phyloP scores from a whole-genome alignment of 2,797 vertebrate species.

The Rhadinocentrus ornatus region DNA sequence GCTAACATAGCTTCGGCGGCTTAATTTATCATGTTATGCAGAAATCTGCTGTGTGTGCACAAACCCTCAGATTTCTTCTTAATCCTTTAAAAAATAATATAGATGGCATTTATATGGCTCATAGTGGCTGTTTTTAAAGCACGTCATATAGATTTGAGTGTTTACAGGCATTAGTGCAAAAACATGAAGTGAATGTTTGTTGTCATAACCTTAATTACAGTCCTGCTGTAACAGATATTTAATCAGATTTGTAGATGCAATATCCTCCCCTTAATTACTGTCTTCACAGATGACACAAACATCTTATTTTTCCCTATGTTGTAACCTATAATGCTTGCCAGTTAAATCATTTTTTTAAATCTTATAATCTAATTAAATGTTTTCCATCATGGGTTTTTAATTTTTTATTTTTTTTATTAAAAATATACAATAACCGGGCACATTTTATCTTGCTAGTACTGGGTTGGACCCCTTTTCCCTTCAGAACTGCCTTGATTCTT shows the following conservation, averaged over 20 bases:
- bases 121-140: constrained; percentile 38
- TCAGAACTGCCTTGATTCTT: too few relatives aligned
- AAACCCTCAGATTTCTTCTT: constrained; percentile 2
- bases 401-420: too few relatives aligned
- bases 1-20: constrained; percentile 37
- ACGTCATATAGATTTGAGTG: constrained; percentile 9
- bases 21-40: constrained; percentile 41
- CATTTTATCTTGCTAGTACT: too few relatives aligned
- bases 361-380: too few relatives aligned
- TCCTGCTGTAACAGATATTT: constrained; percentile 44
- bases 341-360: too few relatives aligned
- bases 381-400: too few relatives aligned
- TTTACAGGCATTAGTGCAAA: constrained; percentile 9
- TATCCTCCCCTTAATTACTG: neutral
- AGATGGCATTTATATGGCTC: constrained; percentile 28
- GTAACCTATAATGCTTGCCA: neutral
- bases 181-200: neutral
- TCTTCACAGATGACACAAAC: neutral
- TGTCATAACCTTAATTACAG: constrained; percentile 18
- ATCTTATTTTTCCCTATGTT: too few relatives aligned
- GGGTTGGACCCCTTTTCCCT: too few relatives aligned
- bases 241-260: constrained; percentile 40
- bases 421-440: too few relatives aligned
- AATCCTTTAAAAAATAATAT: constrained; percentile 7
- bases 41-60: constrained; percentile 1